Evolutionary conservation across 2,888 invertebrate species (phyloP), one percentile per base, ranked within the genome.

Genomic region (Heliothis peltigera): DNA sequence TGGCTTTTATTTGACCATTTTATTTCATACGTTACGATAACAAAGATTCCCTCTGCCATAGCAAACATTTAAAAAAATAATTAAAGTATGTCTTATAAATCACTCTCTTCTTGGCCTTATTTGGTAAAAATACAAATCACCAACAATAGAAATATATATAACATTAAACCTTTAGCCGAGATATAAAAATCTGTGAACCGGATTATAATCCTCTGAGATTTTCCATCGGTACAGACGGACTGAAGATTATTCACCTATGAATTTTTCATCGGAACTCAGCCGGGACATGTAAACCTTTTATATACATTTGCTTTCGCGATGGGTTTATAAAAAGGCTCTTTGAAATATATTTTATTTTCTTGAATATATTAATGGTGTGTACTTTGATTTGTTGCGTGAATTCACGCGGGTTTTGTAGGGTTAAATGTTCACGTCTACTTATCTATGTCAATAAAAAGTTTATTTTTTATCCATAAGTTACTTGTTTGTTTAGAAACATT

Each of bases 211-310:
- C 71, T 55, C 43, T 17, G 74, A 69, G 78, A 75, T 17, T 64
- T 66, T 46, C 61, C 56, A 64, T 70, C 64, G 43, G 47, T 47
- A 65, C 53, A 55, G 65, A 58, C 49, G 66, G 70, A 48, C 67
- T 58, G 64, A 56, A 79, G 75, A 81, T 82, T 82, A 82, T 82
- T 82, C 79, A 76, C 61, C 74, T 78, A 82, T 82, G 82, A 82
- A 82, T 82, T 79, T 82, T 82, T 81, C 79, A 82, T 77, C 56
- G 67, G 48, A 64, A 70, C 66, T 64, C 77, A 52, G 66, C 39
- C 35, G 71, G 75, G 66, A 75, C 79, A 73, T 69, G 74, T 80
- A 75, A 80, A 80, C 70, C 73, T 80, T 77, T 81, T 81, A 81
- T 70, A 71, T 79, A 79, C 72, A 80, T 80, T 80, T 77, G 69